Conservation (phyloP, 2,888 invertebrate species). For the Synanthedon myopaeformis region DNA sequence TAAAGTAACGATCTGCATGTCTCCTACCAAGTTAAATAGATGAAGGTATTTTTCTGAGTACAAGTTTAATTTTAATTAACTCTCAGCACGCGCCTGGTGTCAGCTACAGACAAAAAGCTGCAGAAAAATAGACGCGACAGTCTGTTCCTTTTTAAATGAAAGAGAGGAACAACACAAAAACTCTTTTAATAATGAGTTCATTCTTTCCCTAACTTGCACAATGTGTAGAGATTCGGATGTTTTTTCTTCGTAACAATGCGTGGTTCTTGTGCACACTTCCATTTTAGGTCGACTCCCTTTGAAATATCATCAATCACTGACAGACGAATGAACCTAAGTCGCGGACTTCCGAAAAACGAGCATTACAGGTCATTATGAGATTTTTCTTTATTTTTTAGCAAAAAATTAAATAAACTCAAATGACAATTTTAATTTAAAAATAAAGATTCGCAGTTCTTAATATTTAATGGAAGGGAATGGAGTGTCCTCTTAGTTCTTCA, state of each 20-base stretch:
- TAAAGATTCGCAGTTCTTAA: no score
- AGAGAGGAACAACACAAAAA: conserved; percentile 26
- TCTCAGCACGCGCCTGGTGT: conserved; percentile 1
- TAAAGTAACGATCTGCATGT: no score
- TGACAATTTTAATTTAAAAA: no score
- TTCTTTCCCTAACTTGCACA: conserved; percentile 15
- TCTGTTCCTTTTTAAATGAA: conserved; percentile 20
- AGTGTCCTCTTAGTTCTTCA: no score
- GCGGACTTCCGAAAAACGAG: conserved; percentile 32
- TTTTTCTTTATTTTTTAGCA: conserved; percentile 26
- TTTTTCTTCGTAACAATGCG: neutral
- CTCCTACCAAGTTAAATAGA: no score
- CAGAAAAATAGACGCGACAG: conserved; percentile 1
- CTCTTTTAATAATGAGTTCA: conserved; percentile 16
- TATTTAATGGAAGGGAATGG: no score
- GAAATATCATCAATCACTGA: conserved; percentile 45
- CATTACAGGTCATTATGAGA: conserved; percentile 29
- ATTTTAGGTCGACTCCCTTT: conserved; percentile 26
- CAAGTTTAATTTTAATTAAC: conserved; percentile 2
- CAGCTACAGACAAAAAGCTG: neutral
- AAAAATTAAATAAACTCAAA: neutral
- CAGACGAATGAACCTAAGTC: conserved; percentile 21
- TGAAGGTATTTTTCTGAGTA: neutral
- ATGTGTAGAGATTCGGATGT: neutral
- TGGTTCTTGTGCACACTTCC: conserved; percentile 11